Evolutionary conservation across 2,888 invertebrate genomes (phyloP), one percentile per base, ranked within the genome.

Genomic region (Drosophila mimetica): DNA sequence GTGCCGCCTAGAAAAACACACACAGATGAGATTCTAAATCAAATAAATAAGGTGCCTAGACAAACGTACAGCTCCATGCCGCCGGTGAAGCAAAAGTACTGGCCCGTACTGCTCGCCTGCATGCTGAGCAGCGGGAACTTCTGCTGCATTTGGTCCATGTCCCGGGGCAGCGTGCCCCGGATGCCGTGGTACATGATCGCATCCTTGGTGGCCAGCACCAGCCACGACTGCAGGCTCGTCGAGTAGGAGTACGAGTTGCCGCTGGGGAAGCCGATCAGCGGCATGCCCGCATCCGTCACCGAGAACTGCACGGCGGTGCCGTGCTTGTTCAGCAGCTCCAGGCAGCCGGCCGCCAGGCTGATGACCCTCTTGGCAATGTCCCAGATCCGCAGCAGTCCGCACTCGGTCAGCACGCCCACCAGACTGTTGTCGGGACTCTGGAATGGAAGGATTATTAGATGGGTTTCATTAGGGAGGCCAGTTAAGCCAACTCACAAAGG

Each of bases 181-280:
- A 93, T 90, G 32, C 93, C 93, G 44, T 92, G 91, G 59, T 92
- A 90, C 71, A 92, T 91, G 39, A 93, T 90, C 3, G 93, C 93
- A 90, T 93, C 93, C 59, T 92, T 90, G 14, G 93, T 93, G 90
- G 93, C 93, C 88, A 93, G 73, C 80, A 91, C 85, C 89, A 93
- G 75, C 97, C 96, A 95, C 5, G 95, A 93, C 84, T 94, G 94
- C 86, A 98, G 93, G 86, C 95, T 95, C 75, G 94, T 93, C 78
- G 96, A 95, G 90, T 96, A 98, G 63, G 96, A 95, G 89, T 96
- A 98, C 2, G 97, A 96, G 89, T 95, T 95, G 22, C 97, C 97
- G 89, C 96, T 97, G 32, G 95, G 95, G 34, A 98, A 93, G n/a
- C 96, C 94, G 74, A 98, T 93, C 89, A 97, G 93, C 0, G 98